These are phyloP conservation scores for Drosophila kurseongensis DNA, from an alignment of 1,140 invertebrate genomes.

Conservation along the genomic window DNA sequence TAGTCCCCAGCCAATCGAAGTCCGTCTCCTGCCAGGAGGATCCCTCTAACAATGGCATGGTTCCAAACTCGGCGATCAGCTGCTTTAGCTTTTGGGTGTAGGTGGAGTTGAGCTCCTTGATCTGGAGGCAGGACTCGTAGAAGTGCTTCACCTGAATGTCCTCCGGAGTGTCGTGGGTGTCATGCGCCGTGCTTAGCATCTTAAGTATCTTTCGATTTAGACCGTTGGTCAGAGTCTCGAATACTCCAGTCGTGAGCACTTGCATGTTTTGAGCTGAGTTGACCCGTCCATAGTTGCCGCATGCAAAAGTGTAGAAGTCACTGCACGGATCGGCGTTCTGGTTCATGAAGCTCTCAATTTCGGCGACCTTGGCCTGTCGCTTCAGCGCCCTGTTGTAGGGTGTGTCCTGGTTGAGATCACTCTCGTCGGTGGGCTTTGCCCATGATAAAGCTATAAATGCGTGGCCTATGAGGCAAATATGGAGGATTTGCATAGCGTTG, in stretches of 20 bases:
- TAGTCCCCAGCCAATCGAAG: slow-evolving; percentile 53
- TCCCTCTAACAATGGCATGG: slow-evolving; percentile 52
- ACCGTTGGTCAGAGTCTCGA: slow-evolving; percentile 56
- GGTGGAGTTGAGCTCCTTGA: slow-evolving; percentile 14
- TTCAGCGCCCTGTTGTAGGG: slow-evolving; percentile 17
- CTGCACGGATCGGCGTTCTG: slow-evolving; percentile 86
- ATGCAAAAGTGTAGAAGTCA: slow-evolving; percentile 88
- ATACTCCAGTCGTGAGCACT: slow-evolving; percentile 54
- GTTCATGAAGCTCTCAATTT: slow-evolving; percentile 84
- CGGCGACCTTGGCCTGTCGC: slow-evolving; percentile 52
- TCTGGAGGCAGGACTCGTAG: slow-evolving; percentile 44
- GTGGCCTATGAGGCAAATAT: background rate
- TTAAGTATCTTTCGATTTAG: slow-evolving; percentile 53
- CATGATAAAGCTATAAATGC: background rate
- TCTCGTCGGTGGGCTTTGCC: slow-evolving; percentile 9
- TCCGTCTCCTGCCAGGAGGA: slow-evolving; percentile 39
- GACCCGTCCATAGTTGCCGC: slow-evolving; percentile 87
- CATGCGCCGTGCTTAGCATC: slow-evolving; percentile 23
- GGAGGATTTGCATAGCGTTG: slow-evolving; percentile 19
- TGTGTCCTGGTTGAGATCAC: background rate
- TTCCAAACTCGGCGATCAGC: slow-evolving; percentile 56
- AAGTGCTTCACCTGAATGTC: slow-evolving; percentile 62
- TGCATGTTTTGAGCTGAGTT: slow-evolving; percentile 55
- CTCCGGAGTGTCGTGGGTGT: slow-evolving; percentile 33
- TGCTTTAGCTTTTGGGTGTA: slow-evolving; percentile 37